These are phyloP conservation scores for Aporophyla lueneburgensis DNA, from an alignment of 2,888 invertebrate genomes.

Conservation along the genomic window DNA sequence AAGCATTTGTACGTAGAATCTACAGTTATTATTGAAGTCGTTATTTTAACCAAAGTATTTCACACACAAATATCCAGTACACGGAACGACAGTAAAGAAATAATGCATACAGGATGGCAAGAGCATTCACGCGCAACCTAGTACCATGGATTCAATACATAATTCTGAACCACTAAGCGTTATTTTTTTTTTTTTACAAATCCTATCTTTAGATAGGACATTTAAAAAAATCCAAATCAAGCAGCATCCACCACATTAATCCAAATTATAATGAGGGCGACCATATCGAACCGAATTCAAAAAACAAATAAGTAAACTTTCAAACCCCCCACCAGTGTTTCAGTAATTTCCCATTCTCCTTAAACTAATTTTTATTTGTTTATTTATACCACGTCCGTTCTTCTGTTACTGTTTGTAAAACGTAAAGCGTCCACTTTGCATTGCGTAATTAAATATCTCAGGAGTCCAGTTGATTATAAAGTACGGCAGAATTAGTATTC, in stretches of 20 bases:
- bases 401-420: conserved; percentile 54
- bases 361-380: conserved; percentile 33
- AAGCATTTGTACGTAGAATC: neutral
- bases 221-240: neutral
- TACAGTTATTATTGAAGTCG: neutral
- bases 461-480: conserved; percentile 1
- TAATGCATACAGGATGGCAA: too few species aligned
- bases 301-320: conserved; percentile 27
- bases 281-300: conserved; percentile 5
- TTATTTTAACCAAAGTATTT: neutral
- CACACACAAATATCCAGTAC: neutral
- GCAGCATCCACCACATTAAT: neutral
- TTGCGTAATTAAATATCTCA: conserved; percentile 27
- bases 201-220: too few species aligned
- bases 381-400: conserved; percentile 38
- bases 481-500: conserved; percentile 20
- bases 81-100: neutral
- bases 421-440: conserved; percentile 16
- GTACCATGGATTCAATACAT: too few species aligned
- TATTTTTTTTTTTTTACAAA: too few species aligned
- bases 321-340: neutral
- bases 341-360: neutral
- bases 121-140: too few species aligned
- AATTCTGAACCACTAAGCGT: too few species aligned
- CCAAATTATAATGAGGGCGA: conserved; percentile 19